Percentiles rank a stretch among this genome's conserved stretches.
phyloP scores from a whole-genome alignment of 1,140 invertebrate species.

The Rhynchophorus ferrugineus region DNA sequence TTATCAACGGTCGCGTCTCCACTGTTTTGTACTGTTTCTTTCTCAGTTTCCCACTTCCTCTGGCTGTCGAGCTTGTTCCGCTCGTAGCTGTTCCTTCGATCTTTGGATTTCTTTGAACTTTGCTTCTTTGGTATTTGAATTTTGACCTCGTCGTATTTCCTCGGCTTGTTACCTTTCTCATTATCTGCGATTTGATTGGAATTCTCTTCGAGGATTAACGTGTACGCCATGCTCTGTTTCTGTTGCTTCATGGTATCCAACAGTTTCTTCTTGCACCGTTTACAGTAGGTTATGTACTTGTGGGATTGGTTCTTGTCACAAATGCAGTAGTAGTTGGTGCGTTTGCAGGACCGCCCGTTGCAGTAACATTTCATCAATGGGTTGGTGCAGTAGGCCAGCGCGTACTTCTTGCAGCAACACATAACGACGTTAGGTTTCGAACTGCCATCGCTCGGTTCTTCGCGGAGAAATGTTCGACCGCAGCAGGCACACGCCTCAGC shows the following conservation, averaged over 20 bases:
- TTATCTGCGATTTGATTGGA: not conserved
- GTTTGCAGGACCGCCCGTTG: not conserved
- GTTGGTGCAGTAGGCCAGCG: not conserved
- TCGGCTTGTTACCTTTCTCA: not conserved
- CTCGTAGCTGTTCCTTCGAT: not conserved
- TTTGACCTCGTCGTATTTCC: not conserved
- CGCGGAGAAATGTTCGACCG: not conserved
- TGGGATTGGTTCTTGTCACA: not conserved
- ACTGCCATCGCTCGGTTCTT: not conserved
- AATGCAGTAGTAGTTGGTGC: not conserved
- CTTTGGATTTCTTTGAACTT: not conserved
- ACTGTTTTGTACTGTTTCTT: too few relatives aligned
- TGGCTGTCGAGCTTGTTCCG: not conserved
- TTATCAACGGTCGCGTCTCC: too few relatives aligned
- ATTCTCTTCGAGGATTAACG: not conserved
- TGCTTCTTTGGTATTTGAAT: not conserved
- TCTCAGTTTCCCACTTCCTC: too few relatives aligned
- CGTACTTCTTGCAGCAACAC: not conserved
- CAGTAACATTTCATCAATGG: not conserved
- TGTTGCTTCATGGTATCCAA: not conserved
- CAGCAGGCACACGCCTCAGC: not conserved
- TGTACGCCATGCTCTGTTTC: not conserved
- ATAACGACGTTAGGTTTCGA: not conserved
- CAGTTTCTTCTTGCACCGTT: not conserved
- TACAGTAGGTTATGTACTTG: not conserved